Conservation (phyloP, 2,113 vertebrate genomes). For the Calidris pugnax region DNA sequence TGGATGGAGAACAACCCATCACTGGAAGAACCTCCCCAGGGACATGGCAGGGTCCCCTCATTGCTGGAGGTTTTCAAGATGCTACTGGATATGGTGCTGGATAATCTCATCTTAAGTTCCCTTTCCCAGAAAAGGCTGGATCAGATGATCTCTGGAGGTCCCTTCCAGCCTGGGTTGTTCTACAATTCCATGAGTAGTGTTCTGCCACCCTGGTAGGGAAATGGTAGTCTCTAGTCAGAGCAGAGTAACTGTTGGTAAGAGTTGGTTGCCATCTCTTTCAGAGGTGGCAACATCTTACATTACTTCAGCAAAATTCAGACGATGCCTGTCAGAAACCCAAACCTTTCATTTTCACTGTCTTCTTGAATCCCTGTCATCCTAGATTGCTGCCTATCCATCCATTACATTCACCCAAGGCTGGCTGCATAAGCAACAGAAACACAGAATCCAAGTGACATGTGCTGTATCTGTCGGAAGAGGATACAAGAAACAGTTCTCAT, state of each 20-base stretch:
- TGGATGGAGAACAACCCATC: background rate
- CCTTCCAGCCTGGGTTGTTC: background rate
- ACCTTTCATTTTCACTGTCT: constrained; percentile 21
- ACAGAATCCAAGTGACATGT: constrained; percentile 2
- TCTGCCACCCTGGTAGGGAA: background rate
- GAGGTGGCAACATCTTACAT: background rate
- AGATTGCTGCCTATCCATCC: constrained; percentile 41
- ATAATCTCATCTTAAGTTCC: background rate
- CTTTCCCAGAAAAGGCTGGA: background rate
- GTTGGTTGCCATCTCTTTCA: background rate
- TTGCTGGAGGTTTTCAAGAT: background rate
- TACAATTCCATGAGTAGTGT: background rate
- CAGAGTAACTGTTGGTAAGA: background rate
- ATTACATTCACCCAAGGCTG: constrained; percentile 24
- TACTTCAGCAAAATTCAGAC: constrained; percentile 32
- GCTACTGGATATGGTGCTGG: rapidly evolving
- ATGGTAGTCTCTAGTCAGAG: background rate
- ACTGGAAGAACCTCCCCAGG: background rate
- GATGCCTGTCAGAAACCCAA: constrained; percentile 36
- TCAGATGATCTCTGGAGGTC: background rate
- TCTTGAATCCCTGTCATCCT: constrained; percentile 33
- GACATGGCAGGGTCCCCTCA: rapidly evolving
- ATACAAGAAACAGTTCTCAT: background rate
- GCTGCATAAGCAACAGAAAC: background rate
- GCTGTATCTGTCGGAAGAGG: background rate